Conservation (phyloP, 2,113 vertebrate species). For the Leucoraja erinaceus region DNA sequence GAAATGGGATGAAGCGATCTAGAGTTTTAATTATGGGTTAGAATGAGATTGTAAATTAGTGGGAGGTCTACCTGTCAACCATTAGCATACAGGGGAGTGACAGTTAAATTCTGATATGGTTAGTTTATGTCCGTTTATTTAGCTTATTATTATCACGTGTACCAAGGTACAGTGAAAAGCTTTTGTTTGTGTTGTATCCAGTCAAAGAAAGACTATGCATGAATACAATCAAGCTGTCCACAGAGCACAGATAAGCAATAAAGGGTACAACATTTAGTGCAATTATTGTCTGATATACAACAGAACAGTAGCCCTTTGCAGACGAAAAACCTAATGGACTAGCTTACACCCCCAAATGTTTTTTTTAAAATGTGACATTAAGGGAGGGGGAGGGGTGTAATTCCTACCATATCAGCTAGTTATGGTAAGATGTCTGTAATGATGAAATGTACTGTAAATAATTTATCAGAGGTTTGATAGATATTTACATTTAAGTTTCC, state of each 20-base stretch:
- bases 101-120: slow-evolving; percentile 62
- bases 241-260: no score
- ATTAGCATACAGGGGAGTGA: slow-evolving; percentile 73
- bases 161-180: no score
- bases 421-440: not conserved
- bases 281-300: not conserved
- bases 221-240: no score
- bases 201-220: no score
- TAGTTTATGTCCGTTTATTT: no score
- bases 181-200: no score
- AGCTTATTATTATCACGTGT: no score
- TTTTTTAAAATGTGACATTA: not conserved
- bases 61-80: slow-evolving; percentile 60
- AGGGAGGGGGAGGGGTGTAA: not conserved
- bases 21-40: slow-evolving; percentile 70
- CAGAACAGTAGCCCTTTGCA: not conserved
- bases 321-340: not conserved
- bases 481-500: not conserved
- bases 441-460: not conserved
- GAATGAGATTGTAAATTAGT: slow-evolving; percentile 59
- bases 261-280: no score
- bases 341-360: not conserved
- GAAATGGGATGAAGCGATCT: slow-evolving; percentile 69
- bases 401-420: not conserved
- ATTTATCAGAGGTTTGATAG: not conserved